Percentiles rank a stretch among this genome's conserved stretches.
Evolutionary conservation across 2,113 vertebrate species (phyloP).

Genomic region (Hipposideros armiger): DNA sequence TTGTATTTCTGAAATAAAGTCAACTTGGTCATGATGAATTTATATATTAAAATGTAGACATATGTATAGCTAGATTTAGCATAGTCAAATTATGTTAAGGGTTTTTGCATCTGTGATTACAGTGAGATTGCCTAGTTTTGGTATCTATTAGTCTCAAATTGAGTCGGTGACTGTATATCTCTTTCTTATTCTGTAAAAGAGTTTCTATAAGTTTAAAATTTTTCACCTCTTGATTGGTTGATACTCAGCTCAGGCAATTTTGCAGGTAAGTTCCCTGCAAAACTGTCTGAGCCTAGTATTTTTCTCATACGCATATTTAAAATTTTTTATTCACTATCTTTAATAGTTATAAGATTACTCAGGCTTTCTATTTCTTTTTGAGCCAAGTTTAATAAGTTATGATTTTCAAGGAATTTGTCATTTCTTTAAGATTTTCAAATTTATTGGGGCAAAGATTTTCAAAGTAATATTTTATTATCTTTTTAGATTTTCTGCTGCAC

Average conservation of each 20-base stretch:
- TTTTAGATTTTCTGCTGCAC: conserved; percentile 12
- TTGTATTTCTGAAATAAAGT: conserved; percentile 34
- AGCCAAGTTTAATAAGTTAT: not conserved
- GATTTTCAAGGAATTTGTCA: conserved; percentile 18
- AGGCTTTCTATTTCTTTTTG: not conserved
- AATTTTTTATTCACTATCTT: not conserved
- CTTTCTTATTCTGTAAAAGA: not conserved
- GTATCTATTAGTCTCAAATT: not conserved
- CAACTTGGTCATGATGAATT: not conserved
- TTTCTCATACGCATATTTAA: not conserved
- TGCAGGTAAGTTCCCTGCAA: not conserved
- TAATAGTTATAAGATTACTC: not conserved
- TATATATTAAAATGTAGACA: not conserved
- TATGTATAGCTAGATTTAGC: not conserved
- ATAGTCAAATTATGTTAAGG: not conserved
- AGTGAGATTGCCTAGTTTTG: conserved; percentile 2
- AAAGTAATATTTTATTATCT: not conserved
- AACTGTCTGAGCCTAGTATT: not conserved
- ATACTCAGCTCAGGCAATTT: not conserved
- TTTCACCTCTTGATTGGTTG: not conserved
- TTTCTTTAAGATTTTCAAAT: not conserved
- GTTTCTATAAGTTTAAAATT: not conserved
- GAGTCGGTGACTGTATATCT: not conserved
- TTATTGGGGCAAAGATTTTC: not conserved
- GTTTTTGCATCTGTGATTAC: not conserved